Evolutionary conservation across 2,888 invertebrate genomes (phyloP), one percentile per base, ranked within the genome.

Genomic region (Sarcophaga subvicina): DNA sequence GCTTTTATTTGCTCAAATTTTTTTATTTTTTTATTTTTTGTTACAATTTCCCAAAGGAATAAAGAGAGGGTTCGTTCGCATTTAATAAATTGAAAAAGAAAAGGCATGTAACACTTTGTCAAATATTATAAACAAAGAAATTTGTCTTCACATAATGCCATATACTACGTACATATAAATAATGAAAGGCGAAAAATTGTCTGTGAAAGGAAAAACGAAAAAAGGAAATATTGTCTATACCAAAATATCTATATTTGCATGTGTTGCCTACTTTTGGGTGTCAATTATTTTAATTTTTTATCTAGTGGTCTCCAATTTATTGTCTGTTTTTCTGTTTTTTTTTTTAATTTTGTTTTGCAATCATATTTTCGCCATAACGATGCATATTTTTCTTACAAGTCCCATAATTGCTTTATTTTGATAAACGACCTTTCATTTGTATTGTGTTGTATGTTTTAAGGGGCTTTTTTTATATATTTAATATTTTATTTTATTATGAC

Each of bases 91-190:
- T 22, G 59, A 62, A 27, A 22, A 47, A 71, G 73, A 14, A 45
- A 37, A 47, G 22, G 14, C n/a, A 72, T 66, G 67, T 84, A 85
- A 77, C 79, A 83, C 63, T 84, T 86, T 88, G 87, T 88, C 82
- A 87, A 67, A 66, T 73, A 79, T 78, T 49, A 81, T 83, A 80
- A 83, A 67, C 76, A 20, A 75, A 78, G 70, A 78, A 75, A 78
- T 75, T 78, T 85, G 79, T 69, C 10, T 76, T 66, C 8, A 37
- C 14, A 8, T 25, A 72, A 22, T 49, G 27, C 71, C 54, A 37
- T 49, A 47, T 54, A 54, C 37, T 22, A 22, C 22, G 20, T 20
- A 37, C 10, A 8, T 10, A 37, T 37, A 37, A 37, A 37, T 8
- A 37, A 37, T 37, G 37, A 37, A 37, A 37, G 37, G 37, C 37